A percentile compares a stretch with the other conserved stretches of the same genome.
Evolutionary conservation across 1,140 invertebrate species (phyloP).

Genomic region (Scylla paramamosain): DNA sequence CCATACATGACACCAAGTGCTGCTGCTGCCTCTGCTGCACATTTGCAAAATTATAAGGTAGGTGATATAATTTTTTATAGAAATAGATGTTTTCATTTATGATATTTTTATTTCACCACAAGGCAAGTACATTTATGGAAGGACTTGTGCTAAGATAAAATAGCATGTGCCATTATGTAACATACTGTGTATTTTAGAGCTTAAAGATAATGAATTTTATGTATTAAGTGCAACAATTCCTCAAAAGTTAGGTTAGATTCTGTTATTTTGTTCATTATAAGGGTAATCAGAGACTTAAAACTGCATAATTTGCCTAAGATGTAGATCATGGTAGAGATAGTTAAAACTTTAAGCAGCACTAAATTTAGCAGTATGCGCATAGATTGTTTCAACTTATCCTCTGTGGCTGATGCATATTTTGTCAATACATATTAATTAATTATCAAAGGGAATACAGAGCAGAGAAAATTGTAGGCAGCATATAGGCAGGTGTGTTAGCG

Average conservation of each 20-base stretch:
- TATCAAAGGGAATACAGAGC: no score
- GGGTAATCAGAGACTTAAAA: background rate
- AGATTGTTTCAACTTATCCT: no score
- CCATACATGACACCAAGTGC: conserved; percentile 51
- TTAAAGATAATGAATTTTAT: background rate
- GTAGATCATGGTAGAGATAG: no score
- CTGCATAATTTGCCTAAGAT: background rate
- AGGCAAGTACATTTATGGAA: background rate
- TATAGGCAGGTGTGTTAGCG: no score
- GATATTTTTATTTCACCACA: background rate
- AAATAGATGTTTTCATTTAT: background rate
- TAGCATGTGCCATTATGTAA: background rate
- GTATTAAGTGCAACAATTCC: background rate
- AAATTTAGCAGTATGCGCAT: no score
- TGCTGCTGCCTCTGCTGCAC: conserved; percentile 56
- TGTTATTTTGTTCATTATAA: no score
- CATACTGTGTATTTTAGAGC: background rate
- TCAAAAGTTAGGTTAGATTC: background rate
- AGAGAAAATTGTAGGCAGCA: no score
- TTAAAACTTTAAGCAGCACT: no score
- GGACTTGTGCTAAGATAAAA: background rate
- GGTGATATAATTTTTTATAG: background rate
- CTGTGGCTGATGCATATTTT: no score
- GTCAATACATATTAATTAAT: no score
- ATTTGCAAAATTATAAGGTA: conserved; percentile 62